These are phyloP conservation scores for Chloromyia formosa DNA, from an alignment of 2,888 invertebrate species.

Conservation along the genomic window DNA sequence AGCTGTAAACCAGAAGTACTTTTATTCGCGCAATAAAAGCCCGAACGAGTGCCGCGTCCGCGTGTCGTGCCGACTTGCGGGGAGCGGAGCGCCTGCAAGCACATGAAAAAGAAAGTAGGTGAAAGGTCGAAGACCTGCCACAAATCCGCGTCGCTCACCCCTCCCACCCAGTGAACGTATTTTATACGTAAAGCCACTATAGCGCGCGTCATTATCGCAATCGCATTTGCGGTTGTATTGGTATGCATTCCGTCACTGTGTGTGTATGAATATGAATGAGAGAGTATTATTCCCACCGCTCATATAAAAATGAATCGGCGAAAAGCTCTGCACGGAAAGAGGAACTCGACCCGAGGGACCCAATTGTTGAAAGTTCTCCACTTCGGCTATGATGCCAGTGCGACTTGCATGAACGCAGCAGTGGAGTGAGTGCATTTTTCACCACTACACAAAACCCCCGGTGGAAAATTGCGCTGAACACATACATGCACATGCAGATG, in stretches of 20 bases:
- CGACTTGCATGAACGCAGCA: too few relatives aligned
- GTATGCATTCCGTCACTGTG: constrained; percentile 30
- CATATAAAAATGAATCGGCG: too few relatives aligned
- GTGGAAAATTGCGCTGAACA: too few relatives aligned
- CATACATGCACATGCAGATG: too few relatives aligned
- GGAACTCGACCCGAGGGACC: too few relatives aligned
- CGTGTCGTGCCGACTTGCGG: background rate
- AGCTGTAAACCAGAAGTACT: constrained; percentile 28
- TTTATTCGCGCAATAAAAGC: constrained; percentile 37
- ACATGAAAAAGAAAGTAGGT: constrained; percentile 50
- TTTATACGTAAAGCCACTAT: background rate
- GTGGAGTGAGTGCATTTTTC: too few relatives aligned
- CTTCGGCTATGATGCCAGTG: too few relatives aligned
- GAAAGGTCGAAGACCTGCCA: constrained; percentile 51
- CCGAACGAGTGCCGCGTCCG: constrained; percentile 33
- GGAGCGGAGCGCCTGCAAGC: constrained; percentile 23
- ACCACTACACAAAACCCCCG: too few relatives aligned
- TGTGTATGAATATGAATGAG: background rate
- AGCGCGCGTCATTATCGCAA: constrained; percentile 28
- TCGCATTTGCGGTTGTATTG: background rate
- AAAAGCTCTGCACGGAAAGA: too few relatives aligned
- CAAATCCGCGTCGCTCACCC: constrained; percentile 32
- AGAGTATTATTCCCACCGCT: too few relatives aligned
- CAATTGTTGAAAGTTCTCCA: too few relatives aligned
- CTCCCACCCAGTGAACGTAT: background rate